These are phyloP conservation scores for Gerosis bhagava DNA, from an alignment of 2,888 invertebrate species.

Conservation along the genomic window DNA sequence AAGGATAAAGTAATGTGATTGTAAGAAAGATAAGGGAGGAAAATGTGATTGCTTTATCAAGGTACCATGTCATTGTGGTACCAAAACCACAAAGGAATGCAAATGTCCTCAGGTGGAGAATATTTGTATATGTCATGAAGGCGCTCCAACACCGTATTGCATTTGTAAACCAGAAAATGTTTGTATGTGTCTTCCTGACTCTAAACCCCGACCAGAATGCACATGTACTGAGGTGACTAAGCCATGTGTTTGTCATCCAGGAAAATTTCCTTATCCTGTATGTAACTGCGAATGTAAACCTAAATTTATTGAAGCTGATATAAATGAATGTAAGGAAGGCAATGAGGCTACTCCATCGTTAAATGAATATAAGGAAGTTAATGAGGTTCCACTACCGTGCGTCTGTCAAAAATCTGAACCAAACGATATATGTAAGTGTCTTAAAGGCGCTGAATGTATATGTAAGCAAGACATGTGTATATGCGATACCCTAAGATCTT, in stretches of 20 bases:
- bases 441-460: constrained; percentile 54
- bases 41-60: constrained; percentile 56
- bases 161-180: constrained; percentile 51
- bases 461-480: constrained; percentile 51
- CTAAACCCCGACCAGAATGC: constrained; percentile 49
- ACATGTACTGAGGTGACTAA: constrained; percentile 56
- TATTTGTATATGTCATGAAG: constrained; percentile 59
- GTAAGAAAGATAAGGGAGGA: constrained; percentile 49
- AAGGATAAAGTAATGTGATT: too few relatives aligned
- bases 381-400: too few relatives aligned
- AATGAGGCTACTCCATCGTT: too few relatives aligned
- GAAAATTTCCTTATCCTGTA: constrained; percentile 54
- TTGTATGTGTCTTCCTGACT: constrained; percentile 58
- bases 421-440: constrained; percentile 49
- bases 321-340: too few relatives aligned
- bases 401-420: constrained; percentile 54
- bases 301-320: constrained; percentile 30
- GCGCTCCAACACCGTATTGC: constrained; percentile 48
- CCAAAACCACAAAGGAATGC: constrained; percentile 52
- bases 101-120: constrained; percentile 49
- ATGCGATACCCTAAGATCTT: constrained; percentile 53
- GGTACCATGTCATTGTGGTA: constrained; percentile 64
- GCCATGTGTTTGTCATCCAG: constrained; percentile 60
- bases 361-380: too few relatives aligned
- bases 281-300: constrained; percentile 60